Evolutionary conservation across 1,140 invertebrate genomes (phyloP).

Genomic region (Brachionus paranguensis): DNA sequence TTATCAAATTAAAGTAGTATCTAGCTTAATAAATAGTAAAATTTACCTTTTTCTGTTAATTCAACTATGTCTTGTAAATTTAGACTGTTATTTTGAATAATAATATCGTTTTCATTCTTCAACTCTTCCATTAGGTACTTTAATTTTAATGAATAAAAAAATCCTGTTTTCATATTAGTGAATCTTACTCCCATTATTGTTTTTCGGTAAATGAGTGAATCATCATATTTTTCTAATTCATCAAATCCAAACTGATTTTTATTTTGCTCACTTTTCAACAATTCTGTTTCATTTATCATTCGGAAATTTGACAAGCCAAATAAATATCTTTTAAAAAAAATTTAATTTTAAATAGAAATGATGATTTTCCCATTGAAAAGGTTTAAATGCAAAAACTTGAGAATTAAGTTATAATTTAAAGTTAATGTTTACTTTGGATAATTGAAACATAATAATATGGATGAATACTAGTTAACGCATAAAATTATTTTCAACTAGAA

Average conservation of each 20-base stretch:
- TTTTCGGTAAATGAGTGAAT: not conserved
- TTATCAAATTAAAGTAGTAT: no score
- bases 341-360: not conserved
- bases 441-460: no score
- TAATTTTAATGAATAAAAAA: not conserved
- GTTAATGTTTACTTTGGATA: no score
- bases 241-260: not conserved
- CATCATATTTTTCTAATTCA: not conserved
- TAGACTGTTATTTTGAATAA: not conserved
- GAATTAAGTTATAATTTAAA: no score
- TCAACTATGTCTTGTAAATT: not conserved
- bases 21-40: not conserved
- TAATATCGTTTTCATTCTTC: not conserved
- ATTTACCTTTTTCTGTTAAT: slow-evolving; percentile 1
- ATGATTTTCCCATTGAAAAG: not conserved
- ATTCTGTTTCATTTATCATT: not conserved
- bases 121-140: not conserved
- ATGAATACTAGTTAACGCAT: no score
- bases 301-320: not conserved
- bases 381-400: no score
- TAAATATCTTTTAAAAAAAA: not conserved
- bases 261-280: not conserved
- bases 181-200: not conserved
- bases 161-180: not conserved
- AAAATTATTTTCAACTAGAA: no score